Evolutionary conservation across 2,888 invertebrate species (phyloP).

Genomic region (Lepidocyrtoides sp.): DNA sequence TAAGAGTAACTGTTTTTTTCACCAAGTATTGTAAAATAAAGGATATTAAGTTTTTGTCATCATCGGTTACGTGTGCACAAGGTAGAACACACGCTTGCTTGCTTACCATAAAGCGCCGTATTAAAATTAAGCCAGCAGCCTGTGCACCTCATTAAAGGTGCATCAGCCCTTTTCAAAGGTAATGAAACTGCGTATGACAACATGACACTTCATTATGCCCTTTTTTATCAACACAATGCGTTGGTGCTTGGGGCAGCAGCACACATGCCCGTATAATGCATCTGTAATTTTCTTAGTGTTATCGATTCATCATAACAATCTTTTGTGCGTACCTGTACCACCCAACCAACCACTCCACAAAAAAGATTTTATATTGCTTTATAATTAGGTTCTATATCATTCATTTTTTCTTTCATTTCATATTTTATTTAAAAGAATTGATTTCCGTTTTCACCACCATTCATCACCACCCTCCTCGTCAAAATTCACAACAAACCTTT

Average conservation of each 20-base stretch:
- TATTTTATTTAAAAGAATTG: conserved; percentile 72
- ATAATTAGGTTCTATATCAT: conserved; percentile 62
- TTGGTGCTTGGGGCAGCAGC: background rate
- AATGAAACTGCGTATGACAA: conserved; percentile 68
- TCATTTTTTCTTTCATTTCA: conserved; percentile 29
- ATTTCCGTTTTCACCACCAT: conserved; percentile 74
- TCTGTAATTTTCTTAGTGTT: background rate
- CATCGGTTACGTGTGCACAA: conserved; percentile 22
- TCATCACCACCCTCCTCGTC: conserved; percentile 70
- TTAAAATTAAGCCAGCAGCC: conserved; percentile 45
- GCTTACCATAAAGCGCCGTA: conserved; percentile 12
- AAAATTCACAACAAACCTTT: background rate
- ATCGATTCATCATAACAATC: background rate
- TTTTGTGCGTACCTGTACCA: conserved; percentile 19
- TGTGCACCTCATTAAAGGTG: conserved; percentile 75
- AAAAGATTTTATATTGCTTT: conserved; percentile 52
- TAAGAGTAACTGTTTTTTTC: conserved; percentile 1
- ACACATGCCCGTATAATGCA: background rate
- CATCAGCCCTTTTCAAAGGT: conserved; percentile 54
- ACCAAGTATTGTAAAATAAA: background rate
- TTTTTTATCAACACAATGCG: conserved; percentile 35
- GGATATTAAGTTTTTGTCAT: background rate
- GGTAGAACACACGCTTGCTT: conserved; percentile 29
- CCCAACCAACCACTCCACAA: background rate
- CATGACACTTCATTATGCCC: conserved; percentile 77